Evolutionary conservation across 1,140 invertebrate genomes (phyloP), one percentile per base, ranked within the genome.

Genomic region (Conus ventricosus): DNA sequence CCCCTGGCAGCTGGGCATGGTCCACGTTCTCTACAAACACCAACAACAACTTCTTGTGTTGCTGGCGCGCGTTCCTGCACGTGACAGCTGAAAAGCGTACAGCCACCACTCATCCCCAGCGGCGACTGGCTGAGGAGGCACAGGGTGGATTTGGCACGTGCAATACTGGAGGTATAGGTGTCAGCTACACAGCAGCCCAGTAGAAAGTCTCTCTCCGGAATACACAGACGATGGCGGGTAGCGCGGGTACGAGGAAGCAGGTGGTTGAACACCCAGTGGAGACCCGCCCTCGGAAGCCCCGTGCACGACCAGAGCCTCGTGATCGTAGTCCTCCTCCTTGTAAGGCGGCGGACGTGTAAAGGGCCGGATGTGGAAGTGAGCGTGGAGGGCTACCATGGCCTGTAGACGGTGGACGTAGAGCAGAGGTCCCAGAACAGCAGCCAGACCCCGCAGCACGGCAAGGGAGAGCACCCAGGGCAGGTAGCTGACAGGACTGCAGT

Each of bases 231-330:
- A 94, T 98, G 99, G n/a, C 97, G 96, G 85, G 97, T 96, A 1
- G 11, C 51, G 94, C 99, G 98, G 83, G 99, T 94, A 92, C 98
- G 97, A 5, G 97, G 97, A 5, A 97, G 97, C 67, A 99, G 96
- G 17, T 97, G 97, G 91, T 98, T 97, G 60, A 97, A 95, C 0
- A 99, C 97, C 93, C 98, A 98, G 93, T 98, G 15, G 15, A 57
- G 1, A 10, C 20, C 97, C 92, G 98, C n/a, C 97, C 95, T 99
- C 98, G 95, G 98, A 98, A 25, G 97, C 97, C 89, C 97, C 98
- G 95, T 99, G 98, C 90, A 98, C 97, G 5, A 99, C 97, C 94
- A 98, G 99, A 67, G 97, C 98, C 94, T 99, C 98, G 95, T 98
- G 92, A 57, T 88, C 84, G n/a, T 85, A 89, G 11, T 80, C 81